Percentiles rank a stretch among this genome's conserved stretches.
Evolutionary conservation across 2,113 vertebrate species (phyloP).

Genomic region (Osmerus mordax): DNA sequence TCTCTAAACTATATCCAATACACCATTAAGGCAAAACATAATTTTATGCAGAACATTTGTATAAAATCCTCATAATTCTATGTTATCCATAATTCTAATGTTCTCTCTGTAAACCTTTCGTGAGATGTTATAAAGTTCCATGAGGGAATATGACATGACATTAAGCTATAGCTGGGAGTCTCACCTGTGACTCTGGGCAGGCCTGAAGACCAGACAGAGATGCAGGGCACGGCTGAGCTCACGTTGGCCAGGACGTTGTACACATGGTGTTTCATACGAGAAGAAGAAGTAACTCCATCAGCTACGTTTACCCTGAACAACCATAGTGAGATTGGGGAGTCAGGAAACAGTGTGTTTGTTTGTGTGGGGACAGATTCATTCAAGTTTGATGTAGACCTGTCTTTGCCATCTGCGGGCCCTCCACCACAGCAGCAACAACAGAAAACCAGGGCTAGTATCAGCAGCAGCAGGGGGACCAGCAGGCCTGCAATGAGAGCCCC

Average conservation of each 20-base stretch:
- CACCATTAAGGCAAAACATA: not conserved
- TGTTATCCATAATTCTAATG: no score
- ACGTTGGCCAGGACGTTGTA: slow-evolving; percentile 82
- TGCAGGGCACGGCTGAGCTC: slow-evolving; percentile 77
- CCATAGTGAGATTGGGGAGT: not conserved
- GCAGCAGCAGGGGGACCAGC: slow-evolving; percentile 73
- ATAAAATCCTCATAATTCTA: no score
- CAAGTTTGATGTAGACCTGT: slow-evolving; percentile 70
- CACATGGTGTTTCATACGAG: slow-evolving; percentile 87
- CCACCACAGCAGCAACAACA: slow-evolving; percentile 80
- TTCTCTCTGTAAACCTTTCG: no score
- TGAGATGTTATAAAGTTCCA: no score
- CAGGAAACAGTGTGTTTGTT: not conserved
- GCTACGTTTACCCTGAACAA: slow-evolving; percentile 34
- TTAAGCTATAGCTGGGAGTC: slow-evolving; percentile 3
- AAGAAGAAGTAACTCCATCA: slow-evolving; percentile 68
- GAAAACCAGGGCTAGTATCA: slow-evolving; percentile 74
- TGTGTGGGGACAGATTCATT: not conserved
- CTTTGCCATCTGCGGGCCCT: slow-evolving; percentile 63
- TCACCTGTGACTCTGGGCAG: slow-evolving; percentile 92
- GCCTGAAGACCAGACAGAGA: slow-evolving; percentile 78
- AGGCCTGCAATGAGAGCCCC: slow-evolving; percentile 71
- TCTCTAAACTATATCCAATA: not conserved
- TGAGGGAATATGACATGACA: no score
- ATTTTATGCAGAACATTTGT: no score